phyloP scores from a whole-genome alignment of 2,888 invertebrate species.

The Plebejus melissa region DNA sequence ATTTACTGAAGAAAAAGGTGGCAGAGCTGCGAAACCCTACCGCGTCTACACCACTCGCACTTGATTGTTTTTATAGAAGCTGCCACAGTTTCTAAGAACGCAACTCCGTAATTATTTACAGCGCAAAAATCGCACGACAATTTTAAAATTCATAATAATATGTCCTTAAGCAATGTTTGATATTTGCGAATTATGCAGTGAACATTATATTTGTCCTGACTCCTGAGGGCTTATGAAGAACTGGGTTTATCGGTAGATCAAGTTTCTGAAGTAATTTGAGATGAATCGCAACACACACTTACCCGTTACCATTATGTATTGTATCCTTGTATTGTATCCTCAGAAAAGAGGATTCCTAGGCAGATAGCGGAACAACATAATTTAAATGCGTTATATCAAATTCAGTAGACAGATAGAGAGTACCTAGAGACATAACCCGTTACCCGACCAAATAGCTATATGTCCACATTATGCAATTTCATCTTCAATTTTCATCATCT shows the following conservation, averaged over 20 bases:
- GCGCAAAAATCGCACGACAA: not conserved
- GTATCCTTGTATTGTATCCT: not conserved
- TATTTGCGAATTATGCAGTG: not conserved
- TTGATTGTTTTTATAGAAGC: not conserved
- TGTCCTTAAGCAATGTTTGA: constrained; percentile 3
- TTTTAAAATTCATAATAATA: constrained; percentile 2
- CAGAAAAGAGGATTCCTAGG: too few relatives aligned
- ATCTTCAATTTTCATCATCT: too few relatives aligned
- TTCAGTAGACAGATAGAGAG: too few relatives aligned
- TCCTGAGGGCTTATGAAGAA: not conserved
- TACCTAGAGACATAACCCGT: too few relatives aligned
- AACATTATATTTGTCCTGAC: not conserved
- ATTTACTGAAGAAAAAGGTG: not conserved
- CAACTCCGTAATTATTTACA: not conserved
- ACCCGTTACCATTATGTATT: not conserved
- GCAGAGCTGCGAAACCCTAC: not conserved
- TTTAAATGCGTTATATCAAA: too few relatives aligned
- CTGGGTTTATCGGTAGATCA: not conserved
- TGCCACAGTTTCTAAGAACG: not conserved
- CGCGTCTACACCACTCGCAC: not conserved
- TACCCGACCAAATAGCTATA: too few relatives aligned
- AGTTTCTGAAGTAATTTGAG: not conserved
- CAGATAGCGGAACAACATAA: too few relatives aligned
- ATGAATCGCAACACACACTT: not conserved
- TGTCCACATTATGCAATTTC: too few relatives aligned